Evolutionary conservation across 2,888 invertebrate species (phyloP), one percentile per base, ranked within the genome.

Genomic region (Tachina lurida): DNA sequence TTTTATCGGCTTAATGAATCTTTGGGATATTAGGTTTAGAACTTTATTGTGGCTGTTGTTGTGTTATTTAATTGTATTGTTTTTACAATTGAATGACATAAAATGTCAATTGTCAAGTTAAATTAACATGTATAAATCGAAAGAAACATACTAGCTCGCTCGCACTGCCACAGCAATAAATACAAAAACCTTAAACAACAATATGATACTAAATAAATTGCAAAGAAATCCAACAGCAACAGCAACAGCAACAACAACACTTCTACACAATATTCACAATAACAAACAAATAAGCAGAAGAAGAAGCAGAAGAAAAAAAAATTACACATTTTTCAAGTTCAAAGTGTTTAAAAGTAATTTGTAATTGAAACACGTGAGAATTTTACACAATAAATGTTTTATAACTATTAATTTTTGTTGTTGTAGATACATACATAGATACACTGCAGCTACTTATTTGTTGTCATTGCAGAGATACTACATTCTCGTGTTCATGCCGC

Each of bases 351-450:
- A 86, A 84, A 80, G 84, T 86, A 83, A 86, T 86, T 86, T 86
- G 86, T 86, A 86, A 84, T 84, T 86, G 86, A 86, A 86, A 86
- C 86, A 86, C 84, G 86, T 86, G 86, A 86, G 86, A 86, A 86
- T 84, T 83, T 78, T 86, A 74, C 71, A 84, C 67, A 73, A 60
- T 56, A 63, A 76, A 75, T 82, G 68, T 76, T 54, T n/a, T 75
- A 62, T 54, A 52, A 78, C 62, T 54, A 56, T 63, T 79, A 47
- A 10, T 52, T 41, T 4, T 47, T 62, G 49, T 58, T 58, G 45
- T 68, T 67, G 56, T 76, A n/a, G 19, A 19, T 43, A 22, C 15
- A 10, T 43, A 74, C 62, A 13, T 43, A 22, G 22, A 10, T 43
- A 74, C 62, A 13, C 13, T 22, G 13, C n/a, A 19, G 22, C 13